A percentile compares a stretch with the other conserved stretches of the same genome.
Evolutionary conservation across 2,797 vertebrate species (phyloP).

Genomic region (Clarias pachynema): DNA sequence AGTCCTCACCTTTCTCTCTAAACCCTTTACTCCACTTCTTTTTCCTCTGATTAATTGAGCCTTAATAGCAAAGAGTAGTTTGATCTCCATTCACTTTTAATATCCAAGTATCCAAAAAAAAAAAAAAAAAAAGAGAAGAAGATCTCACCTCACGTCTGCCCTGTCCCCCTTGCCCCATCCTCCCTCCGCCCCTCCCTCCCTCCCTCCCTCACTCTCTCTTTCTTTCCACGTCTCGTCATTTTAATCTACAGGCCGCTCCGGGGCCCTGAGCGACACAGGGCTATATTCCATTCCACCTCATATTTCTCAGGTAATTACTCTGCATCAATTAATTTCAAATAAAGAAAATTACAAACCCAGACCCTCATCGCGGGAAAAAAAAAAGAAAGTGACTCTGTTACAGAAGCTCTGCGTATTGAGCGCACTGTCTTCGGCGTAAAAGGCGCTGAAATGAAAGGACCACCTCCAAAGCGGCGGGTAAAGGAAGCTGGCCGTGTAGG

Average conservation of each 20-base stretch:
- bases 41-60: constrained; percentile 61
- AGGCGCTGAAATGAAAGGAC: constrained; percentile 59
- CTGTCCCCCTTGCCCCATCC: constrained; percentile 33
- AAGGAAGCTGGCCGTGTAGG: constrained; percentile 44
- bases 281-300: constrained; percentile 69
- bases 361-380: constrained; percentile 35
- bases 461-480: constrained; percentile 42
- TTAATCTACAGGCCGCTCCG: constrained; percentile 65
- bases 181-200: constrained; percentile 13
- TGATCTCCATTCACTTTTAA: constrained; percentile 72
- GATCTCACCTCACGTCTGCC: neutral
- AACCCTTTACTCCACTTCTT: too few relatives aligned
- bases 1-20: constrained; percentile 54
- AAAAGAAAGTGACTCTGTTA: constrained; percentile 46
- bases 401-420: constrained; percentile 52
- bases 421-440: constrained; percentile 56
- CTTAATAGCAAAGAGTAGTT: constrained; percentile 71
- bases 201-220: neutral
- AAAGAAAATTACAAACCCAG: constrained; percentile 63
- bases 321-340: constrained; percentile 71
- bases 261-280: constrained; percentile 68
- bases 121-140: constrained; percentile 1
- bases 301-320: constrained; percentile 73
- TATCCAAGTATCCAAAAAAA: constrained; percentile 65
- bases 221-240: constrained; percentile 55